Percentiles rank a stretch among this genome's conserved stretches.
Evolutionary conservation across 2,113 vertebrate genomes (phyloP).

Genomic region (Lasiurus cinereus): DNA sequence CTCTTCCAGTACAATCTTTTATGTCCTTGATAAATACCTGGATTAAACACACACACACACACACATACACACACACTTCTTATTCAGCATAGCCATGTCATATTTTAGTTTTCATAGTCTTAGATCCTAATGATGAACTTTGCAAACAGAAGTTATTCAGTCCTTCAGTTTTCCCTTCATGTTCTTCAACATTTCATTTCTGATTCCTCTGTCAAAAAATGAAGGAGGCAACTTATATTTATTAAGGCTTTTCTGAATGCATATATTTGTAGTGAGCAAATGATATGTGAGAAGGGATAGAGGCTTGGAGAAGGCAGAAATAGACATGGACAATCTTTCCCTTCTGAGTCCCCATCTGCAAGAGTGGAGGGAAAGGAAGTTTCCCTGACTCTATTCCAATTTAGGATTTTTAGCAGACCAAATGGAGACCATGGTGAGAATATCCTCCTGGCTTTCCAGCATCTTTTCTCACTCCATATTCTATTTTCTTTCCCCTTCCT

Average conservation of each 20-base stretch:
- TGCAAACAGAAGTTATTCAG: slow-evolving; percentile 14
- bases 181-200: not conserved
- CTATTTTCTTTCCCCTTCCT: not conserved
- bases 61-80: too few relatives aligned
- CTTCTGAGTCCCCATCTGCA: slow-evolving; percentile 2
- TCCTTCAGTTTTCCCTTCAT: not conserved
- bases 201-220: slow-evolving; percentile 52
- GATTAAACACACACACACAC: too few relatives aligned
- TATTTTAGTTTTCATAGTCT: not conserved
- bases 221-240: not conserved
- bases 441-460: not conserved
- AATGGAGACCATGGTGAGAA: not conserved
- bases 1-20: not conserved
- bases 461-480: not conserved
- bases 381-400: not conserved
- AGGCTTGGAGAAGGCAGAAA: not conserved
- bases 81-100: not conserved
- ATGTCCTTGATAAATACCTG: not conserved
- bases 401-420: slow-evolving; percentile 21
- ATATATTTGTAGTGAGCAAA: not conserved
- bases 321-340: not conserved
- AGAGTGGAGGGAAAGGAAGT: not conserved
- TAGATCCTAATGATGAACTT: slow-evolving; percentile 2
- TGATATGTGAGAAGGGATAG: not conserved
- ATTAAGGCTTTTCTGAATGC: slow-evolving; percentile 17